A percentile compares a stretch with the other conserved stretches of the same genome.
phyloP scores from a whole-genome alignment of 1,140 invertebrate genomes.

The Drosophila pseudoobscura region DNA sequence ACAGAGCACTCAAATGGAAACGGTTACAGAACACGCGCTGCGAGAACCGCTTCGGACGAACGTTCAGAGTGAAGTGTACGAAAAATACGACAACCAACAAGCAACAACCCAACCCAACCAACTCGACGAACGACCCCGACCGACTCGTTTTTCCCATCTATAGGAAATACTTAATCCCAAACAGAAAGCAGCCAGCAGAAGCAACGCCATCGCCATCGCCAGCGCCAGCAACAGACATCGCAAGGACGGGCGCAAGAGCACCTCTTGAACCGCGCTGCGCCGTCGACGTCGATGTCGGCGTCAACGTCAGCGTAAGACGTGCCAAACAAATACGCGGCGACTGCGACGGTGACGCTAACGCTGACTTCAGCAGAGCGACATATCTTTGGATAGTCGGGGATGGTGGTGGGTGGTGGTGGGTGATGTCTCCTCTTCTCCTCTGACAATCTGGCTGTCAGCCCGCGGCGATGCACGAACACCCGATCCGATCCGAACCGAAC shows the following conservation, averaged over 20 bases:
- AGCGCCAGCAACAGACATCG: constrained; percentile 23
- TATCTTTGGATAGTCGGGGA: constrained; percentile 26
- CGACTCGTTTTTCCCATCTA: constrained; percentile 82
- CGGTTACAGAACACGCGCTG: constrained; percentile 24
- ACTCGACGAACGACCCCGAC: constrained; percentile 61
- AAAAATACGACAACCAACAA: constrained; percentile 61
- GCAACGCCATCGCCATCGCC: constrained; percentile 30
- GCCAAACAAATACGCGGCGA: constrained; percentile 60
- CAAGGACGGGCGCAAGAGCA: constrained; percentile 41
- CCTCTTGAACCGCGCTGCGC: constrained; percentile 29
- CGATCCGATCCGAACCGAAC: constrained; percentile 23
- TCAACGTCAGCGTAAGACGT: constrained; percentile 54
- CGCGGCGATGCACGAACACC: constrained; percentile 33
- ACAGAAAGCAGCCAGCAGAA: constrained; percentile 67
- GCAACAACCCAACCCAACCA: constrained; percentile 31
- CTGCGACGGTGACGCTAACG: constrained; percentile 4
- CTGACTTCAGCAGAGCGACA: constrained; percentile 32
- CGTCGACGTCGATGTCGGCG: constrained; percentile 19
- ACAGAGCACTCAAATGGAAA: constrained; percentile 12
- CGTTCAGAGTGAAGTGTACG: constrained; percentile 78
- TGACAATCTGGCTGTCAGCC: constrained; percentile 21
- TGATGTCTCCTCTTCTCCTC: constrained; percentile 1
- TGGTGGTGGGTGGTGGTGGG: constrained; percentile 19
- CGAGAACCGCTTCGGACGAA: constrained; percentile 71
- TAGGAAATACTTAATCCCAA: constrained; percentile 82